Evolutionary conservation across 1,140 invertebrate genomes (phyloP), one percentile per base, ranked within the genome.

Genomic region (Drosophila trapezifrons): DNA sequence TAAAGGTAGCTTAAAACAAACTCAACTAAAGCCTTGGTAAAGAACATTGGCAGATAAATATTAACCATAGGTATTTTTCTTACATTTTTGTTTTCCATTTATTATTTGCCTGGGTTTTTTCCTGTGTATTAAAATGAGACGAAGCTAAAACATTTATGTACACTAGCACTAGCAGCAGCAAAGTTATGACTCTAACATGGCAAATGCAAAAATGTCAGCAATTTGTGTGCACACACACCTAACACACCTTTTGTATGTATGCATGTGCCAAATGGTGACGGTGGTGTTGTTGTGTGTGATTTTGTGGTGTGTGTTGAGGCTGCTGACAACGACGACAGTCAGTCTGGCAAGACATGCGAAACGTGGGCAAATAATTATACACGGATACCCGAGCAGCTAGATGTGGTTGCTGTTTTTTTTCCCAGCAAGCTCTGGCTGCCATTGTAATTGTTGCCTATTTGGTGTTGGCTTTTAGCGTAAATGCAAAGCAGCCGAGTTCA

Each of bases 301-400:
- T 25, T 51, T 22, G 4, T 15, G 12, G n/a, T 42, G 57, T 63
- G 13, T 32, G 10, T 55, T 47, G 37, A 55, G 35, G 54, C 57
- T 49, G 52, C 55, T 63, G 59, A 80, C 67, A 57, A 52, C 65
- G 83, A 89, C 84, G 84, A 89, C 84, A 89, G 80, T 84, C 80
- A 89, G 84, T 89, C 84, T 89, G 70, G 85, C 73, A 89, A 89
- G 76, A 87, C 80, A 87, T 80, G 84, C 80, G 67, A 87, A 80
- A 89, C 84, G 84, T 89, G 84, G 85, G 85, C 80, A 89, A 86
- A 86, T 89, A 89, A 89, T 89, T 89, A 89, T 89, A 89, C 58
- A 76, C 65, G 76, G 62, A 66, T 63, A 65, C 37, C 51, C 45
- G 25, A 67, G 64, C 83, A 64, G 75, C 71, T 86, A 78, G 82